Conservation (phyloP, 2,797 vertebrate species). For the Neosilurus mollespiculum region DNA sequence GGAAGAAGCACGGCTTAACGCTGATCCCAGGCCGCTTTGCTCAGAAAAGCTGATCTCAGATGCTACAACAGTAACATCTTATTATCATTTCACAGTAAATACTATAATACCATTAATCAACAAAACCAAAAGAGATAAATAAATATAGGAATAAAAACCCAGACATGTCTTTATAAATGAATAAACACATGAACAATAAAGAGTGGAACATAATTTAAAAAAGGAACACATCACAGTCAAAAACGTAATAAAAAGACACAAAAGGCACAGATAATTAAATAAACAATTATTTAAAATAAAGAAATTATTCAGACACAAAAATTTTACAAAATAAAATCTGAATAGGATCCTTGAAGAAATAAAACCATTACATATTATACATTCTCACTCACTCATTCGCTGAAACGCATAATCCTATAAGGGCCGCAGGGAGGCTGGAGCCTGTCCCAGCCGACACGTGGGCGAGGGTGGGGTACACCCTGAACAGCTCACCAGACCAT, state of each 20-base stretch:
- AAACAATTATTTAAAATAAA: neutral
- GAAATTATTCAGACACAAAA: neutral
- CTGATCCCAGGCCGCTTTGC: neutral
- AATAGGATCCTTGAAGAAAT: neutral
- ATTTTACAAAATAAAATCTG: neutral
- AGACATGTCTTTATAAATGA: too few relatives aligned
- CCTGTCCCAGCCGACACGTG: too few relatives aligned
- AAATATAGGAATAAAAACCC: neutral
- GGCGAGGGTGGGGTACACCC: too few relatives aligned
- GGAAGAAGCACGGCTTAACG: neutral
- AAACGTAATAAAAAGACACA: neutral
- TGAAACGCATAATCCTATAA: too few relatives aligned
- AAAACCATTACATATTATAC: neutral
- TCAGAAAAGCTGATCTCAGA: neutral
- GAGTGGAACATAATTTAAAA: neutral
- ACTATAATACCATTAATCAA: neutral
- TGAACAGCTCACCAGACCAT: too few relatives aligned
- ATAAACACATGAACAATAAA: neutral
- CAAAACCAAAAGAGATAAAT: neutral
- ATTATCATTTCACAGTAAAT: neutral
- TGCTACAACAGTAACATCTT: neutral
- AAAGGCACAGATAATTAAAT: neutral
- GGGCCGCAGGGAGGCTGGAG: too few relatives aligned
- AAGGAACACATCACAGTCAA: too few relatives aligned
- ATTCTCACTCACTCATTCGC: too few relatives aligned